These are phyloP conservation scores for Tinea trinotella DNA, from an alignment of 2,888 invertebrate genomes.

Conservation along the genomic window DNA sequence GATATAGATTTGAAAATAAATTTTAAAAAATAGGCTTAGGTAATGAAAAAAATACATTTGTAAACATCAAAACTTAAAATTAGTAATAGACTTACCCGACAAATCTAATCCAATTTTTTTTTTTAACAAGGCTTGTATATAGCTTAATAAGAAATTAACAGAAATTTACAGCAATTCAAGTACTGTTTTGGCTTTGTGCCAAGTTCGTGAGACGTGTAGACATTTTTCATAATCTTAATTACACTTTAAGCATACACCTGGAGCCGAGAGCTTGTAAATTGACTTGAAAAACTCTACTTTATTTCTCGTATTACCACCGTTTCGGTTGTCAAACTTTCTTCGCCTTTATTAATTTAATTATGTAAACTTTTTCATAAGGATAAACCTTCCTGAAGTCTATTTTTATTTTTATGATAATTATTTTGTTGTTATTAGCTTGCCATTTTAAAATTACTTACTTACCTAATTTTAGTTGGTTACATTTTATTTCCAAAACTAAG, in stretches of 20 bases:
- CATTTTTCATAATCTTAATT: conserved; percentile 23
- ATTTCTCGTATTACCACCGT: conserved; percentile 2
- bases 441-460: too few species aligned
- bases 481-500: too few species aligned
- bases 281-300: conserved; percentile 9
- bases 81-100: too few species aligned
- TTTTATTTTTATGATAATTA: too few species aligned
- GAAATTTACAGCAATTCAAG: neutral
- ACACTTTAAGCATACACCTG: conserved; percentile 2
- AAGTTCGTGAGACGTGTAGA: conserved; percentile 14
- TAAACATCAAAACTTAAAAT: too few species aligned
- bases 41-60: too few species aligned
- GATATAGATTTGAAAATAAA: too few species aligned
- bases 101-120: too few species aligned
- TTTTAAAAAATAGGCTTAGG: too few species aligned
- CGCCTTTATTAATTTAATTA: neutral
- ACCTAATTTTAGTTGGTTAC: too few species aligned
- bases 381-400: too few species aligned
- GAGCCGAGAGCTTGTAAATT: conserved; percentile 2
- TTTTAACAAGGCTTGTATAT: neutral
- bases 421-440: too few species aligned
- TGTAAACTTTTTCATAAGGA: neutral
- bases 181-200: neutral
- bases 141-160: neutral
- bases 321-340: neutral